These are phyloP conservation scores for Hepsetus odoe DNA, from an alignment of 2,113 vertebrate species.

Conservation along the genomic window DNA sequence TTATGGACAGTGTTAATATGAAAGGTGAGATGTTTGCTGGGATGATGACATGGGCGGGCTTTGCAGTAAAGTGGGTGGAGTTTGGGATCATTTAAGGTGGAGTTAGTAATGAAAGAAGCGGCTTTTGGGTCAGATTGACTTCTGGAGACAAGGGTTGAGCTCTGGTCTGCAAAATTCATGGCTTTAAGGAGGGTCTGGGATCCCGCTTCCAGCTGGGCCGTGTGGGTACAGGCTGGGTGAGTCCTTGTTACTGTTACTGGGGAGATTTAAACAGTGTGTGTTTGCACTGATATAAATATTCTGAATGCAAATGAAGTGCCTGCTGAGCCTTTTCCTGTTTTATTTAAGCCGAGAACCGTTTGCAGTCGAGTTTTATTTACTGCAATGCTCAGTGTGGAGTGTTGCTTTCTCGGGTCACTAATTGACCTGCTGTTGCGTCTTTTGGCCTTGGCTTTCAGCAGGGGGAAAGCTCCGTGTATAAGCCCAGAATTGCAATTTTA, in stretches of 20 bases:
- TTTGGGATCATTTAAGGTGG: background rate
- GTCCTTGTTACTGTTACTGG: background rate
- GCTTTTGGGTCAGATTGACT: no score
- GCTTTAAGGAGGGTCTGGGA: background rate
- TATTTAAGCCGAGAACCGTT: background rate
- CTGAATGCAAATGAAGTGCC: conserved; percentile 34
- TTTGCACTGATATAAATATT: conserved; percentile 32
- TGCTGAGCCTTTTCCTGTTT: background rate
- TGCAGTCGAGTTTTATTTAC: background rate
- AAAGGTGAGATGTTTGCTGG: no score
- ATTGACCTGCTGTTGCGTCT: background rate
- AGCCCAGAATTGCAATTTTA: background rate
- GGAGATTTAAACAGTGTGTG: conserved; percentile 19
- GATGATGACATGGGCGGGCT: background rate
- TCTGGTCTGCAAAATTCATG: background rate
- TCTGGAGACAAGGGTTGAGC: no score
- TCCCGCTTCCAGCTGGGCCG: background rate
- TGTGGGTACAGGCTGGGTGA: background rate
- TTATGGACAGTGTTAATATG: no score
- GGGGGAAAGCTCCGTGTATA: no score
- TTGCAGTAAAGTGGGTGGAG: background rate
- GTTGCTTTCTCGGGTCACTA: background rate
- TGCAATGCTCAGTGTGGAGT: background rate
- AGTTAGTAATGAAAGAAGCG: background rate
- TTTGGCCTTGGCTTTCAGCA: background rate